Percentiles rank a stretch among this genome's conserved stretches.
These are phyloP conservation scores for Nephotettix cincticeps DNA, from an alignment of 1,140 invertebrate genomes.

Conservation along the genomic window DNA sequence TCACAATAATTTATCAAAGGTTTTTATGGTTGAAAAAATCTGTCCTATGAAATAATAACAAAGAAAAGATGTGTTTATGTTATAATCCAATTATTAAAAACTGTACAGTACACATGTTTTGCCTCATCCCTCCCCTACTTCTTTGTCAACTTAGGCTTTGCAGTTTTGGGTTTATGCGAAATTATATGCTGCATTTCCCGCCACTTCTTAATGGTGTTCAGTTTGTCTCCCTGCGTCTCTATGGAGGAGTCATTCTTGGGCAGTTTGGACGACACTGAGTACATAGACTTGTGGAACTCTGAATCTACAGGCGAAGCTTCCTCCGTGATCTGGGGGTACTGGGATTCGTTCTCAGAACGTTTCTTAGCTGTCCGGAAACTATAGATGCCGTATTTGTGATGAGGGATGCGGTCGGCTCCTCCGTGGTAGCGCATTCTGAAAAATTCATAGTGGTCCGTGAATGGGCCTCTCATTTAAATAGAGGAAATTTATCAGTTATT, in stretches of 20 bases:
- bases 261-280: not conserved
- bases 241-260: not conserved
- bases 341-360: not conserved
- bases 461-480: not conserved
- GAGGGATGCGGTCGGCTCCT: not conserved
- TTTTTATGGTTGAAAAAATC: too few species aligned
- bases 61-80: too few species aligned
- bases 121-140: too few species aligned
- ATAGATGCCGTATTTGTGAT: slow-evolving; percentile 19
- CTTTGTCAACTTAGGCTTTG: too few species aligned
- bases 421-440: not conserved
- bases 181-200: not conserved
- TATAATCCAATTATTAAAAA: too few species aligned
- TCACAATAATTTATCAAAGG: too few species aligned
- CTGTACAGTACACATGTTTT: too few species aligned
- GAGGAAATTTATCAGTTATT: not conserved
- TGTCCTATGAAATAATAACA: too few species aligned
- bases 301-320: not conserved
- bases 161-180: too few species aligned
- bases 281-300: not conserved
- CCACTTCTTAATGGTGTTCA: not conserved
- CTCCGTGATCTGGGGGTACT: not conserved
- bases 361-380: not conserved
- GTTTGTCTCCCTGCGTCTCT: slow-evolving; percentile 14
- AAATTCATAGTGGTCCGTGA: too few species aligned